A percentile compares a stretch with the other conserved stretches of the same genome.
Conservation (phyloP, 2,113 vertebrate genomes). For the Pelvicachromis taeniatus region DNA sequence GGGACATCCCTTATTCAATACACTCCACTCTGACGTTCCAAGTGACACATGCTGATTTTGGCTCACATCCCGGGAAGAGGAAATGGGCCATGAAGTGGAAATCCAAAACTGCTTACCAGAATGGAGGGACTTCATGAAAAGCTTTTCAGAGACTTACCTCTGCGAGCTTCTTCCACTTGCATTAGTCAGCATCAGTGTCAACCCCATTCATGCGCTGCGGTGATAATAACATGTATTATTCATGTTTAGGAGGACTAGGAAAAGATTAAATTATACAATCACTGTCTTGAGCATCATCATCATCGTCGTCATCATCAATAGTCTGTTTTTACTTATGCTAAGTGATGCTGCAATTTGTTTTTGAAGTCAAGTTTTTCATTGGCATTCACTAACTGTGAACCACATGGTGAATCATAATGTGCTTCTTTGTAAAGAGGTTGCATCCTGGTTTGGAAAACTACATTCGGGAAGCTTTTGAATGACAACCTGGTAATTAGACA, state of each 20-base stretch:
- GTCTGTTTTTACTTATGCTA: background rate
- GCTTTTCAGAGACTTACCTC: constrained; percentile 1
- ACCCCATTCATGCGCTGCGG: background rate
- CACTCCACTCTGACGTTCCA: background rate
- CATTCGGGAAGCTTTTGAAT: constrained; percentile 3
- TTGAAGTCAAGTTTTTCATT: background rate
- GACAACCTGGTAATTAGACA: constrained; percentile 7
- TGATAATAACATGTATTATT: constrained; percentile 44
- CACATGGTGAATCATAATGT: background rate
- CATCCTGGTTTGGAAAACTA: background rate
- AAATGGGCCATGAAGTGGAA: constrained; percentile 29
- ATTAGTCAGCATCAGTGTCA: constrained; percentile 34
- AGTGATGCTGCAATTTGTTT: background rate
- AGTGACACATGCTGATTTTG: constrained; percentile 14
- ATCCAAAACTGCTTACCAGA: constrained; percentile 14
- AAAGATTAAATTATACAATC: constrained; percentile 9
- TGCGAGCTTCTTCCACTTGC: background rate
- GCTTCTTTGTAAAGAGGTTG: background rate
- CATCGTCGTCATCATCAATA: background rate
- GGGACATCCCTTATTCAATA: background rate
- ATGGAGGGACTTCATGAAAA: background rate
- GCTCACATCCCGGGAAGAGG: background rate
- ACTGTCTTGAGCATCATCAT: background rate
- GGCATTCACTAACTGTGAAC: background rate
- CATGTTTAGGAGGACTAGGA: constrained; percentile 7